phyloP scores from a whole-genome alignment of 2,888 invertebrate genomes.

The Catocala nupta region DNA sequence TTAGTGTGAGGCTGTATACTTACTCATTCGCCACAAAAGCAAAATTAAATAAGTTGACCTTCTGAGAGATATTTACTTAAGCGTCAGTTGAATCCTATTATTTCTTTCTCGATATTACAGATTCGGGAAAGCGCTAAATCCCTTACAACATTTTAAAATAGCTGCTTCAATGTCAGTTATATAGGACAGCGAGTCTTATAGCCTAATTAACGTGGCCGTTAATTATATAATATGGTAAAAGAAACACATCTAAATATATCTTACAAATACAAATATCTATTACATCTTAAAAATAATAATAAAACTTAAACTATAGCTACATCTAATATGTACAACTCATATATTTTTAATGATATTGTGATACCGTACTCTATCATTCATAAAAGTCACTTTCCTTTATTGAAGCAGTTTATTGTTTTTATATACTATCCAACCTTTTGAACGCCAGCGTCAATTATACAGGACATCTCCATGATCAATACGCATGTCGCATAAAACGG shows the following conservation, averaged over 20 bases:
- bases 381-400: conserved; percentile 34
- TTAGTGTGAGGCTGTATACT: too few species aligned
- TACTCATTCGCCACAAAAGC: too few species aligned
- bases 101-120: too few species aligned
- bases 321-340: conserved; percentile 77
- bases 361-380: conserved; percentile 48
- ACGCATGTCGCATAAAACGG: conserved; percentile 6
- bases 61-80: too few species aligned
- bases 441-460: conserved; percentile 47
- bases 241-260: conserved; percentile 81
- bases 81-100: too few species aligned
- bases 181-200: conserved; percentile 1
- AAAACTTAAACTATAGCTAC: conserved; percentile 66
- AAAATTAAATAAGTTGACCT: too few species aligned
- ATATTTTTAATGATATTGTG: conserved; percentile 63
- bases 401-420: conserved; percentile 24
- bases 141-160: background rate
- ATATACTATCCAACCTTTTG: conserved; percentile 33
- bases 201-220: conserved; percentile 48
- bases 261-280: conserved; percentile 78
- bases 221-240: conserved; percentile 71
- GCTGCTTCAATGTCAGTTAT: background rate
- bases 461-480: conserved; percentile 6
- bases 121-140: too few species aligned
- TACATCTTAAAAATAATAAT: conserved; percentile 69